These are phyloP conservation scores for Plutomurus gul DNA, from an alignment of 1,140 invertebrate species.

Conservation along the genomic window DNA sequence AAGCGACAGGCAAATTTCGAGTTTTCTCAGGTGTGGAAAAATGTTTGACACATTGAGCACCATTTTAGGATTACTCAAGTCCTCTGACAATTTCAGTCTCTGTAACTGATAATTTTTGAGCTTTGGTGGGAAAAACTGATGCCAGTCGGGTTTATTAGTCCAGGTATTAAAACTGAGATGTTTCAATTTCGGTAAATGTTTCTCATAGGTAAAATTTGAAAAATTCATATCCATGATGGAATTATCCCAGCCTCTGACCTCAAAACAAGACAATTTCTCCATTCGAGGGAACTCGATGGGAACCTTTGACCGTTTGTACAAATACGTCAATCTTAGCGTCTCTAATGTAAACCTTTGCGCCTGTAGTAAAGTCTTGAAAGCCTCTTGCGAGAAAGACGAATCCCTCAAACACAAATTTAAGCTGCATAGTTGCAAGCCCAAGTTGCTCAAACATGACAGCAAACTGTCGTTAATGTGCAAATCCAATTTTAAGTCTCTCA, in stretches of 20 bases:
- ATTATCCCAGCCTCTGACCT: constrained; percentile 28
- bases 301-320: not conserved
- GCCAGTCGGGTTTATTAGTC: constrained; percentile 24
- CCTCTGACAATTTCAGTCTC: constrained; percentile 24
- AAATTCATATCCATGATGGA: not conserved
- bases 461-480: not conserved
- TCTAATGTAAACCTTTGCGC: not conserved
- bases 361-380: not conserved
- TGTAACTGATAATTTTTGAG: not conserved
- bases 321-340: not conserved
- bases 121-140: constrained; percentile 12
- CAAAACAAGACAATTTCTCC: not conserved
- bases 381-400: not conserved
- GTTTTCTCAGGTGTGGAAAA: constrained; percentile 2
- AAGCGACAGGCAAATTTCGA: constrained; percentile 11
- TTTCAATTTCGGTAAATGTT: constrained; percentile 17
- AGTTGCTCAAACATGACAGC: not conserved
- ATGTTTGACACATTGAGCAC: not conserved
- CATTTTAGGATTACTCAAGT: constrained; percentile 16
- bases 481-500: constrained; percentile 10
- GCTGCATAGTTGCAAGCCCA: not conserved
- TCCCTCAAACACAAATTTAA: not conserved
- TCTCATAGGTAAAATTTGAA: constrained; percentile 12
- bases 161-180: constrained; percentile 25
- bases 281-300: not conserved